Evolutionary conservation across 2,797 vertebrate genomes (phyloP), one percentile per base, ranked within the genome.

Genomic region (Pipistrellus nathusii): DNA sequence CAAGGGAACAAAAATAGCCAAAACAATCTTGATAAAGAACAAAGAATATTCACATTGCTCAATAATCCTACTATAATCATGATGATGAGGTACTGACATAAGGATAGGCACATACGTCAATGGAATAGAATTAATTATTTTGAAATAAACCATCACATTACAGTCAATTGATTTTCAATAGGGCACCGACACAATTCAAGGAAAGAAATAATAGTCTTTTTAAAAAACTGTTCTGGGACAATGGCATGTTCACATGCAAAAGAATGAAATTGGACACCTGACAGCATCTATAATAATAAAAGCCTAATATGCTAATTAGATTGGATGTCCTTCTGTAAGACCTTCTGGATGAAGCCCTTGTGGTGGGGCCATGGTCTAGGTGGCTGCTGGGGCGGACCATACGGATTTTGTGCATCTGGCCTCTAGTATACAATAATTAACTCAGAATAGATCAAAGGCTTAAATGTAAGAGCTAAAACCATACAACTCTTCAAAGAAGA

Each of bases 321-420:
- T 4, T 25, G 5, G 57, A 27, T 59, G 57, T 59, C 25, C 57
- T 59, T 59, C 57, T 13, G 25, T 23, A 59, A 59, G 23, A 59
- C 23, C 23, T 57, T 57, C 55, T 11, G 4, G 57, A 27, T 2
- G 4, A 59, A 59, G 5, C 25, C 6, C 18, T 8, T 1, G 51
- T 2, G 51, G 51, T 20, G 51, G 51, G 51, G 51, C 51, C 15
- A 5, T 6, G 18, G 25, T 25, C 27, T 25, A 59, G 57, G 57
- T 2, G 1, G 57, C 21, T 11, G 10, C 25, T 1, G 10, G 10
- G 20, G 55, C 0, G 4, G 55, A 23, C 55, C 18, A 7, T 1
- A 0, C 1, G 7, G 57, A 59, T 25, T 59, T 59, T 59, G 57
- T 59, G 57, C 11, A 59, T 59, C 25, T 12, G 25, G 11, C 10